Evolutionary conservation across 2,797 vertebrate species (phyloP), one percentile per base, ranked within the genome.

Genomic region (Periparus ater): DNA sequence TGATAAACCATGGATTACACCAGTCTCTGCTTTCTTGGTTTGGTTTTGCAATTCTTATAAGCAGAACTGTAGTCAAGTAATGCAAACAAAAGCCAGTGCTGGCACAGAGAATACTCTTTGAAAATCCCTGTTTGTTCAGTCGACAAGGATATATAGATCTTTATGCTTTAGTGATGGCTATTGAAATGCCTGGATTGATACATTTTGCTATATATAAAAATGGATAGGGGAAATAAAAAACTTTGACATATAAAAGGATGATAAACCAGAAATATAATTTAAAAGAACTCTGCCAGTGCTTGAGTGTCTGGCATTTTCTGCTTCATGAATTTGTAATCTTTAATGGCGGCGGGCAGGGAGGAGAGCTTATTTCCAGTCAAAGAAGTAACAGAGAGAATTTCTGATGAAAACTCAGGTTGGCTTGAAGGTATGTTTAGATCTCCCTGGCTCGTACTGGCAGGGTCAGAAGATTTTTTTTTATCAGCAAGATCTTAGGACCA

Each of bases 251-350:
- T 45, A 85, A 88, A 94, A 57, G 58, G n/a, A 74, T 93, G 47
- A 84, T 84, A 96, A 92, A 74, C 68, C 88, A 71, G 61, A 93
- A 97, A 88, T 50, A 42, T 57, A 88, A 95, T 91, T 94, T 71
- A 71, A 89, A 97, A 94, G 23, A 88, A 85, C 50, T 81, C 85
- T 95, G 58, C 20, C 47, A 91, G 47, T 66, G 45, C 60, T 94
- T 78, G 72, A 82, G 44, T 58, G 53, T 85, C 83, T 93, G 84
- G 48, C 48, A 34, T 70, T 70, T 90, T 87, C 85, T 95, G 72
- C 47, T 80, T 91, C 88, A 88, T 53, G 38, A 83, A 89, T 91
- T 40, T 80, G 70, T 55, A 90, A 74, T 83, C 85, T 95, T 89
- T 93, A 81, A 88, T 54, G 38, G 36, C 9, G 36, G 63, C 25